phyloP scores from a whole-genome alignment of 2,797 vertebrate species.

The Coendou prehensilis region DNA sequence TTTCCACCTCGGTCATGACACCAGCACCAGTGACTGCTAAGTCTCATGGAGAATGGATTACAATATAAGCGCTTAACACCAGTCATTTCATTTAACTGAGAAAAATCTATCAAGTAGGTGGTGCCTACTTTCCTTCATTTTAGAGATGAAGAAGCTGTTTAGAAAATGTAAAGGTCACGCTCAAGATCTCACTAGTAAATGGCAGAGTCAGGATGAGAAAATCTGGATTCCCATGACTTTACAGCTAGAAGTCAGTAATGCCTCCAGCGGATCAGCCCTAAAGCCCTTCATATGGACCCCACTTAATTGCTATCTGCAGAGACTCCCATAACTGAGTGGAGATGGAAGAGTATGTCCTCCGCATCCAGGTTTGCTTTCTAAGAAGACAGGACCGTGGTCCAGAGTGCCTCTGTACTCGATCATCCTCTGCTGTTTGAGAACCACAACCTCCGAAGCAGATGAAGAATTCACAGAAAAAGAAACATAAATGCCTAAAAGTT shows the following conservation, averaged over 20 bases:
- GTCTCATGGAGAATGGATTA: neutral
- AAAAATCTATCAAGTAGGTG: neutral
- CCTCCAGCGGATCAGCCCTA: neutral
- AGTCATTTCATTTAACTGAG: constrained; percentile 13
- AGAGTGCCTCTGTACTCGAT: neutral
- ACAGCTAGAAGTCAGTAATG: neutral
- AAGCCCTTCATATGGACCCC: too few species aligned
- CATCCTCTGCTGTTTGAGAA: neutral
- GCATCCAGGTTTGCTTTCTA: neutral
- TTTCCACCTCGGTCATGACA: neutral
- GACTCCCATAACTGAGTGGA: neutral
- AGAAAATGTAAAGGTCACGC: neutral
- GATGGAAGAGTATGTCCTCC: neutral
- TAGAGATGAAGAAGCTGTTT: constrained; percentile 36
- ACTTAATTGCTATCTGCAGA: neutral
- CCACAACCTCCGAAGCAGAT: neutral
- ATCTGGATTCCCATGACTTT: neutral
- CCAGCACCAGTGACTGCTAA: neutral
- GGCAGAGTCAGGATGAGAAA: neutral
- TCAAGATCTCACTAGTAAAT: neutral
- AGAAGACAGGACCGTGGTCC: neutral
- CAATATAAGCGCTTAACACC: neutral
- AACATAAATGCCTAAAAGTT: neutral
- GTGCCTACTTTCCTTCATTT: neutral
- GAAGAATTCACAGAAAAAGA: neutral